phyloP scores from a whole-genome alignment of 1,140 invertebrate genomes.

The Coelopa frigida region DNA sequence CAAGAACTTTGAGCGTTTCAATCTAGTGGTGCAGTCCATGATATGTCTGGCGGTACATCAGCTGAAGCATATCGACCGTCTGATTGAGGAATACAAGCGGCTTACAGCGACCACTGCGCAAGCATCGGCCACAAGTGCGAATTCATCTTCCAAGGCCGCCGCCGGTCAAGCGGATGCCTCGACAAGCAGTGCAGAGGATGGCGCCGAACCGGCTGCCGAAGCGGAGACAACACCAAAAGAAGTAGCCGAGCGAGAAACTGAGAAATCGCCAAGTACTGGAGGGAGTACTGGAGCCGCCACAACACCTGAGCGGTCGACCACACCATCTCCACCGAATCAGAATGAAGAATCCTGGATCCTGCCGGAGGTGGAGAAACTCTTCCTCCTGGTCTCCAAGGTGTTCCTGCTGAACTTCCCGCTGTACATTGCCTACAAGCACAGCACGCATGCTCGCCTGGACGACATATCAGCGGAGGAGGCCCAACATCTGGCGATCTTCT shows the following conservation, averaged over 20 bases:
- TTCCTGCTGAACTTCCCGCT: conserved; percentile 84
- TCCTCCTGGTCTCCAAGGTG: conserved; percentile 72
- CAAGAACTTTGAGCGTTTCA: conserved; percentile 85
- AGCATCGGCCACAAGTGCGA: conserved; percentile 27
- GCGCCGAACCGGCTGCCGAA: conserved; percentile 8
- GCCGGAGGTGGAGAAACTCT: conserved; percentile 68
- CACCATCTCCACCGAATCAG: conserved; percentile 26
- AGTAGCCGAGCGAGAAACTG: conserved; percentile 13
- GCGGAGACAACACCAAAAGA: conserved; percentile 8
- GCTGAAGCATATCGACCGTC: conserved; percentile 62
- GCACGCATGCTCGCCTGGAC: conserved; percentile 63
- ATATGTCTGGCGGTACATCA: conserved; percentile 66
- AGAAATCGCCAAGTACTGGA: conserved; percentile 8
- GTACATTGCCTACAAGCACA: conserved; percentile 87
- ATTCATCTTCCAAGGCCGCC: conserved; percentile 9
- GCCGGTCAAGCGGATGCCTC: conserved; percentile 1
- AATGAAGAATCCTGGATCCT: conserved; percentile 56
- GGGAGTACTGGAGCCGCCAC: not conserved
- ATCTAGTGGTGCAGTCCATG: conserved; percentile 75
- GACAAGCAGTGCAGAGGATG: conserved; percentile 3
- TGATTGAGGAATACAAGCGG: conserved; percentile 43
- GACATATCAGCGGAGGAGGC: conserved; percentile 72
- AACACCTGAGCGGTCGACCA: not conserved
- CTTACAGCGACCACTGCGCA: conserved; percentile 32
- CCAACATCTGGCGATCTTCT: conserved; percentile 69